Evolutionary conservation across 2,888 invertebrate genomes (phyloP).

Genomic region (Mesochorus sp.): DNA sequence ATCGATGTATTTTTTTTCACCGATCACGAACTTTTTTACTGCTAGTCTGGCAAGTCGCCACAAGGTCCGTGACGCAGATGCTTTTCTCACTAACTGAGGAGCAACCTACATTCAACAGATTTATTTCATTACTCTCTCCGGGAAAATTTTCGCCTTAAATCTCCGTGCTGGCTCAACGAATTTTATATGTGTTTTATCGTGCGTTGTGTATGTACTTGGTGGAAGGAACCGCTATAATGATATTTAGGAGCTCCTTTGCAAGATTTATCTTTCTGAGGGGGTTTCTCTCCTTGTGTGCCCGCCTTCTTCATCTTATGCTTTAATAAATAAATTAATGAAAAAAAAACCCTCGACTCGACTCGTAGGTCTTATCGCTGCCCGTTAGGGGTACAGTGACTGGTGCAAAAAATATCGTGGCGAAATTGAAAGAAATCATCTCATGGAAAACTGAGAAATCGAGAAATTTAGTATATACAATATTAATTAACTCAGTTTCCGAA

Average conservation of each 20-base stretch:
- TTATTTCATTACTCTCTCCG: neutral
- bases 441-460: too few relatives aligned
- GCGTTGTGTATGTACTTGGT: neutral
- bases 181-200: constrained; percentile 3
- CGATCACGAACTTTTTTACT: too few relatives aligned
- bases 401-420: neutral
- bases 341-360: neutral
- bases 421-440: neutral
- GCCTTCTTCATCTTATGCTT: constrained; percentile 2
- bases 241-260: constrained; percentile 4
- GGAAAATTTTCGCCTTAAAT: neutral
- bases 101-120: constrained; percentile 4
- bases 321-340: constrained; percentile 47
- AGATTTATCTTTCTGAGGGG: constrained; percentile 21
- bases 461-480: too few relatives aligned
- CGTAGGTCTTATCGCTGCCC: constrained; percentile 4
- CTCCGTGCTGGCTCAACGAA: neutral
- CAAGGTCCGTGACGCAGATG: constrained; percentile 1
- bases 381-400: constrained; percentile 15
- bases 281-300: neutral
- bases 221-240: neutral
- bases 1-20: too few relatives aligned
- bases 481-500: too few relatives aligned
- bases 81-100: neutral
- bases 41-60: constrained; percentile 19